These are phyloP conservation scores for Acromyrmex heyeri DNA, from an alignment of 1,140 invertebrate genomes.

Conservation along the genomic window DNA sequence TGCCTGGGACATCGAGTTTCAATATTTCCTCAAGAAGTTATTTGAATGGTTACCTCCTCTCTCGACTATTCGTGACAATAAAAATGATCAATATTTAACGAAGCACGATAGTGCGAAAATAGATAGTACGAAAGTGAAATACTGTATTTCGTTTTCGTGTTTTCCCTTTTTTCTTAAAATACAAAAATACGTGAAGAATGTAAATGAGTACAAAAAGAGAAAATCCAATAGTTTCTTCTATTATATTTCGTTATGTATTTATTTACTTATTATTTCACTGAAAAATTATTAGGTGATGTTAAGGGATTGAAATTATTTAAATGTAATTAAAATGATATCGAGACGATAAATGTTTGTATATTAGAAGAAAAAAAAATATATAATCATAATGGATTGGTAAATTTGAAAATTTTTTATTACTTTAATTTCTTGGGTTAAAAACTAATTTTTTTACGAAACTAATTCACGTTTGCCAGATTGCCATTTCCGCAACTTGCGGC, in stretches of 20 bases:
- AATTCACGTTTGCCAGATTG: conserved; percentile 6
- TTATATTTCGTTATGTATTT: neutral
- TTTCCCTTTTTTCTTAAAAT: neutral
- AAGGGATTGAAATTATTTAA: neutral
- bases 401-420: conserved; percentile 5
- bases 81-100: conserved; percentile 22
- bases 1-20: conserved; percentile 28
- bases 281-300: neutral
- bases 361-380: neutral
- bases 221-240: neutral
- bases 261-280: neutral
- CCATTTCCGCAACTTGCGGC: conserved; percentile 38
- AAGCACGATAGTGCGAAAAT: neutral
- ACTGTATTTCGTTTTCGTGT: neutral
- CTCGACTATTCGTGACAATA: neutral
- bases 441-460: neutral
- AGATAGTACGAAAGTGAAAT: neutral
- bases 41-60: conserved; percentile 35
- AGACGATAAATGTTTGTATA: neutral
- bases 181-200: too few relatives aligned
- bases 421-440: conserved; percentile 20
- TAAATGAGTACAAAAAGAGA: neutral
- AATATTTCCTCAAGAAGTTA: conserved; percentile 50
- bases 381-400: neutral
- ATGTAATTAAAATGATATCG: neutral